Base-by-base conservation (phyloP, 1,140 invertebrate species). In the Frieseomelitta varia region DNA sequence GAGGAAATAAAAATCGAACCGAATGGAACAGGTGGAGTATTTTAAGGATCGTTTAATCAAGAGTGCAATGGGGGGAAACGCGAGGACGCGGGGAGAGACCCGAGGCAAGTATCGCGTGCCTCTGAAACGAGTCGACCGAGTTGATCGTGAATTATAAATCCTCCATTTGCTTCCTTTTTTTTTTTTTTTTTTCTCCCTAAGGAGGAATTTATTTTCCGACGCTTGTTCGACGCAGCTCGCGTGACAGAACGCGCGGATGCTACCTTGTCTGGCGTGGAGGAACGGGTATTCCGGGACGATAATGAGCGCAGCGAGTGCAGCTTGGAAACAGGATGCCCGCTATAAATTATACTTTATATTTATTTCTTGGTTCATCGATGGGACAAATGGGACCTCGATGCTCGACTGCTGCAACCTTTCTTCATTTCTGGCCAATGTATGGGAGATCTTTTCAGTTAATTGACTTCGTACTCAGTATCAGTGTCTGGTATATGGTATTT, bases 261-360 rank as follows among this genome's bases (percentile, higher is more conserved):
- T 76, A 83, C 69, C 80, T 83, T 69, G 19, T 79, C 27, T 53
- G 58, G 17, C 47, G 68, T 79, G 69, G 56, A 85, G 12, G n/a
- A 88, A 87, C 76, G 85, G 63, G 56, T 63, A 71, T 24, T 47
- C 34, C 63, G 19, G 71, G 12, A 58, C 58, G 86, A 85, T 88
- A 88, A 88, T 81, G 79, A 65, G 58, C 34, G 27, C 77, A 55
- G 65, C 77, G 30, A 80, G 85, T 77, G 65, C 79, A 79, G 78
- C 72, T 56, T 71, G 75, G n/a, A 76, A n/a, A 34, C 67, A 55
- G 67, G 34, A 24, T 34, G 73, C 58, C 17, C 78, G 15, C 63
- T 67, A 82, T 88, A 82, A 85, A 88, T 88, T 85, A 61, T 87
- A 78, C 71, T 53, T 67, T 81, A 81, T 72, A 81, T 67, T 88